Base-by-base conservation (phyloP, 2,888 invertebrate species). In the Cynaeus angustus region DNA sequence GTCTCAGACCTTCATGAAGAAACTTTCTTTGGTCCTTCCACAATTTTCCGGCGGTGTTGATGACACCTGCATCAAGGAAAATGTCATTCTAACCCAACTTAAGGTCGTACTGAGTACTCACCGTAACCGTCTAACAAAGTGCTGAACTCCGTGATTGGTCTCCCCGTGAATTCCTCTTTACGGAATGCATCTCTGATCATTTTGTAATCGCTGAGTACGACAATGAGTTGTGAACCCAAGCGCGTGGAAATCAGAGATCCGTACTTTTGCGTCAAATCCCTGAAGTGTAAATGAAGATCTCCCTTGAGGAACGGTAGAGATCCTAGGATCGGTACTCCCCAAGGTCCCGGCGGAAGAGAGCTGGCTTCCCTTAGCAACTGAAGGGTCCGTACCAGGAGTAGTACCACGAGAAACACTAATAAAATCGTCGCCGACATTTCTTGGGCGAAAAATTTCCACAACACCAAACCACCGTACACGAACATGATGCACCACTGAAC, bases 11-110 rank as follows among this genome's bases (percentile, higher is more conserved):
- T 77, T 94, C 93, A 82, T 96, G 95, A 58, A 96, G 87, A 86
- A 96, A 97, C 74, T 92, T 90, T 68, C 96, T 89, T 83, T 97
- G 96, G 79, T 92, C 94, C 84, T 95, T 95, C 97, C 97, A 97
- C 78, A 96, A 87, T 75, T 91, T 91, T 71, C 96, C 96, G 76
- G 94, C 94, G 78, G 94, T 93, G 85, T 97, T 96, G 81, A 96
- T 91, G 78, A 97, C 92, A 77, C 97, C 97, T 96, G 88, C 55
- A 85, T n/a, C n/a, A n/a, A n/a, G n/a, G 82, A 38, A 12, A 30
- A 33, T 7, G 3, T 7, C 7, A 33, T 7, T 33, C 9, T 4
- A 7, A 33, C 33, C n/a, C 33, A n/a, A 33, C 33, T 21, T 21
- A 4, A 21, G n/a, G 21, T 21, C 2, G 21, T 21, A 21, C 21